Base-by-base conservation (phyloP, 1,140 invertebrate genomes). In the Drosophila melanogaster region DNA sequence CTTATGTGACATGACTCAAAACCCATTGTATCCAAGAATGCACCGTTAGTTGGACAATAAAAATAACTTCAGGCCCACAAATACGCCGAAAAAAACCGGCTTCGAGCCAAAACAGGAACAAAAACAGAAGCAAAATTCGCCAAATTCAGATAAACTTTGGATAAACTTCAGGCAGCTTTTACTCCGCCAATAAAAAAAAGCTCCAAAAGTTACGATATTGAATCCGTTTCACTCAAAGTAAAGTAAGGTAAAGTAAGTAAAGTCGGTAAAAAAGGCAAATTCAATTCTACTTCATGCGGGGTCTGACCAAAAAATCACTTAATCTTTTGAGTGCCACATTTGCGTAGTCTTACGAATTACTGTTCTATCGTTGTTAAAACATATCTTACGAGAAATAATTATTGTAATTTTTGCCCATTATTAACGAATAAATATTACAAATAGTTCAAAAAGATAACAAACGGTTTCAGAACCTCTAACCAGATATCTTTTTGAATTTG, bases 141-240 rank as follows among this genome's bases (percentile, higher is more conserved):
- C 15, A 66, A 40, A 56, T 22, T 22, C 19, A 53, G 49, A 49
- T 49, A 60, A 75, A 65, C 38, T 77, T 76, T 60, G 10, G 62
- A 60, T 67, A 76, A 76, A 67, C 71, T 57, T 75, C 56, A 47
- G 7, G 15, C 38, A 79, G 83, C 83, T 84, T 79, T 84, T 50
- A 38, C 71, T 76, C 74, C 62, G 22, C 8, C 49, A 17, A 14
- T 5, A 35, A 64, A 81, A 64, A 81, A 33, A 72, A 81, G 81
- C 79, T 86, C 41, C 58, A 78, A 86, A 60, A 62, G 55, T 57
- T 37, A 49, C 65, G 64, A 67, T 50, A 57, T 79, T 62, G 12
- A 50, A 14, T 62, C 47, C 51, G 41, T 62, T 75, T 64, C 37
- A n/a, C n/a, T n/a, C n/a, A n/a, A 35, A 47, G 44, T 22, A 22